Base-by-base conservation (phyloP, 2,888 invertebrate species). In the Mactromeris polynyma region DNA sequence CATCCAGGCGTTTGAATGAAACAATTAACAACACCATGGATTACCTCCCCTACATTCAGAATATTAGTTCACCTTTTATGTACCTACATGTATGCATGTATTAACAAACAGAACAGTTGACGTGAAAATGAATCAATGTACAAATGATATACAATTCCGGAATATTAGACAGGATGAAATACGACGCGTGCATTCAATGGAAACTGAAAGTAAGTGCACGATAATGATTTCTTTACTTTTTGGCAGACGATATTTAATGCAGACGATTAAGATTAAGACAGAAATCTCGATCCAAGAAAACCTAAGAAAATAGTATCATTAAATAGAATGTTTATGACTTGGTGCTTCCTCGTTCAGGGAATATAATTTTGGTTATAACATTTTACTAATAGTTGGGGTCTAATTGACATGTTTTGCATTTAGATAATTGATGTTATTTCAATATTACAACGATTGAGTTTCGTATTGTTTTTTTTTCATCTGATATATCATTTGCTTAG, bases 151-250 rank as follows among this genome's bases (percentile, higher is more conserved):
- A 26, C 46, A 54, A 38, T 77, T 90, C n/a, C 36, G 89, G 36
- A 79, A 87, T 69, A 54, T 91, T 33, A 58, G 36, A 21, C 40
- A 78, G 40, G 86, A 87, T 31, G 91, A 91, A 64, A 19, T 91
- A 51, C n/a, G 80, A 19, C 31, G 73, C 26, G 81, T 90, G 42
- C 89, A 79, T 81, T 73, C 78, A 17, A 31, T 91, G 51, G 91
- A 91, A 87, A 87, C 69, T 81, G 87, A 90, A 73, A 85, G 91
- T 91, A 86, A 85, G 85, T 83, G n/a, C 17, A 21, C 51, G 11
- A 1, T 17, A 51, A 51, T 51, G 19, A 17, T 51, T 51, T 2
- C 14, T 51, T 51, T 51, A 51, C 51, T 51, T 51, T 51, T n/a
- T n/a, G 19, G 19, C 51, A 19, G 2, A 51, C 51, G 11, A 6